Base-by-base conservation (phyloP, 2,888 invertebrate genomes). In the Ceraclea dissimilis region DNA sequence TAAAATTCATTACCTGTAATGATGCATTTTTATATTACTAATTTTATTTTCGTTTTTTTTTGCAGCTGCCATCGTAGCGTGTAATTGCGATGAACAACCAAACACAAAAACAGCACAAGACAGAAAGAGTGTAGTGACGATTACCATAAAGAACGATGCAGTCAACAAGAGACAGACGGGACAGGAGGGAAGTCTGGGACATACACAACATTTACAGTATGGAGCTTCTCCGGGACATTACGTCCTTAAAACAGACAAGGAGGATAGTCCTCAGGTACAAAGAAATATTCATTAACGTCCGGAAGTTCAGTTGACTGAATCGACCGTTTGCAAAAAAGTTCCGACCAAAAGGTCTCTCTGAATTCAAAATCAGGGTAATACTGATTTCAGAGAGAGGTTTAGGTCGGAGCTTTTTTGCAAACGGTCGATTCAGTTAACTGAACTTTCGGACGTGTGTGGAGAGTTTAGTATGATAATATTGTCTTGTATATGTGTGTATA, bases 151-250 rank as follows among this genome's bases (percentile, higher is more conserved):
- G 2, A 34, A 51, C 17, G 52, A 54, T 0, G 49, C 47, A 19
- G 49, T 53, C 13, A 61, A 44, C 1, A 61, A 61, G 44, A 51
- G 61, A 11, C 61, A 61, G 48, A 46, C 56, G 5, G 57, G 54
- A 39, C 55, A 57, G 48, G 61, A 54, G 26, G 51, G 58, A 16
- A 43, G 51, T n/a, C 33, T 54, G 6, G 56, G 52, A n/a, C 43
- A 13, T 1, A 59, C 61, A 2, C 61, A 61, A 26, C 61, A 61
- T 39, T 56, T 61, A 17, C 56, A 56, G 34, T 61, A 52, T 31
- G 59, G 61, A 19, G 51, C 61, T 6, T 57, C 61, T 2, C 61
- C 61, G 4, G 61, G 61, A 56, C 61, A 61, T 34, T 61, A 58
- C 47, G 54, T 61, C 17, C 50, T 61, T 2, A 61, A 59, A 33